These are phyloP conservation scores for Epistrophe grossulariae DNA, from an alignment of 2,888 invertebrate species.

Conservation along the genomic window DNA sequence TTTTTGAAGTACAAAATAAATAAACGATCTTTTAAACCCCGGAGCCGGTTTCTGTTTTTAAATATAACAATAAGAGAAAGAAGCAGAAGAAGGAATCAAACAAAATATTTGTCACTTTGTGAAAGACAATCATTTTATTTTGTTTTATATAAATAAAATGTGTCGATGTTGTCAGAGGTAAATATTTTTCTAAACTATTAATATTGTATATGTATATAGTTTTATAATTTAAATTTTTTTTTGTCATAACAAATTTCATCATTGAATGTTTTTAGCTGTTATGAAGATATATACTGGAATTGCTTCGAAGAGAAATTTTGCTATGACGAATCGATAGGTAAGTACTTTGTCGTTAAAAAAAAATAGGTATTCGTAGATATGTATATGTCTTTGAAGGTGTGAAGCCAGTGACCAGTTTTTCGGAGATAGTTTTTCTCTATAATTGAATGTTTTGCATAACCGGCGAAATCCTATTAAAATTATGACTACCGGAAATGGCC, in stretches of 20 bases:
- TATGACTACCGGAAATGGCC: background rate
- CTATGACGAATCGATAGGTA: conserved; percentile 89
- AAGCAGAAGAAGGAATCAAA: conserved; percentile 13
- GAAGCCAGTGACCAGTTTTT: background rate
- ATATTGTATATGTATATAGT: background rate
- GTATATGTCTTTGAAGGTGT: background rate
- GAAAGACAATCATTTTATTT: conserved; percentile 19
- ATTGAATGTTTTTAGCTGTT: conserved; percentile 84
- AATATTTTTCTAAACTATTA: conserved; percentile 70
- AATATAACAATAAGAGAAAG: background rate
- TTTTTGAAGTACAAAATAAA: conserved; percentile 9
- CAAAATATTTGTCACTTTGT: conserved; percentile 26
- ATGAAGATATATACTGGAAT: conserved; percentile 90
- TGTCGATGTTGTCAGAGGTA: conserved; percentile 83
- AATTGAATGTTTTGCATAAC: background rate
- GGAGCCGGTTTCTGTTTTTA: conserved; percentile 41
- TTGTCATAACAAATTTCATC: conserved; percentile 63
- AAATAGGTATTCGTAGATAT: background rate
- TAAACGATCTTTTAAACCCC: conserved; percentile 40
- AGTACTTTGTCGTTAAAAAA: conserved; percentile 66
- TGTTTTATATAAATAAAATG: conserved; percentile 78
- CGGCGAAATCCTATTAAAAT: background rate
- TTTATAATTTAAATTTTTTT: conserved; percentile 29
- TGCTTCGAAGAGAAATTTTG: conserved; percentile 90
- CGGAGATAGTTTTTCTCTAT: background rate